phyloP scores from a whole-genome alignment of 1,140 invertebrate species.

The Drosophila pruinosa region DNA sequence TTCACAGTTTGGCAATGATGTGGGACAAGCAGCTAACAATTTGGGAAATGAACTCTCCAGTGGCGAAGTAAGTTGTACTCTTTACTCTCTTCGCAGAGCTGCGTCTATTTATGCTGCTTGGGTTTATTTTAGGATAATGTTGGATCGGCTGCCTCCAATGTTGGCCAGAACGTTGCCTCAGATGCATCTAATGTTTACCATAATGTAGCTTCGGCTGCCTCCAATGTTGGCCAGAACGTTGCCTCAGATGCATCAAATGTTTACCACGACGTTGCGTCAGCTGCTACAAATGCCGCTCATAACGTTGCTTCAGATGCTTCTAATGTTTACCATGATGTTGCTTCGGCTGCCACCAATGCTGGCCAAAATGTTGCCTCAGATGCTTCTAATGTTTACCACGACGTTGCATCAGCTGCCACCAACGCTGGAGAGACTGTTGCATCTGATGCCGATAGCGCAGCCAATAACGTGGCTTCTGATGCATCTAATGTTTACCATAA shows the following conservation, averaged over 20 bases:
- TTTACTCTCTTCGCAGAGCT: background rate
- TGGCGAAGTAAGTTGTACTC: background rate
- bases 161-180: background rate
- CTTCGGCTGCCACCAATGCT: background rate
- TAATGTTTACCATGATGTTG: background rate
- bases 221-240: background rate
- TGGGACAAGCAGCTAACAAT: background rate
- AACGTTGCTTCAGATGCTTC: background rate
- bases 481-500: background rate
- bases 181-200: background rate
- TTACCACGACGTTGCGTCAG: background rate
- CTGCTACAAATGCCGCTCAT: background rate
- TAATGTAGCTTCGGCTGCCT: background rate
- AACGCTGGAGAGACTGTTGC: background rate
- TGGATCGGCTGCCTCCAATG: background rate
- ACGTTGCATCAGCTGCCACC: background rate
- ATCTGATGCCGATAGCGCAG: background rate
- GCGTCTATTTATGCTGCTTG: background rate
- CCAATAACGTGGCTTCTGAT: background rate
- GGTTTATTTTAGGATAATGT: background rate
- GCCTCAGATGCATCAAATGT: background rate
- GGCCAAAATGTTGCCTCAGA: background rate
- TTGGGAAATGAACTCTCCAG: background rate
- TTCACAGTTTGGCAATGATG: conserved; percentile 4
- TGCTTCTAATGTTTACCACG: background rate